A percentile compares a stretch with the other conserved stretches of the same genome.
Evolutionary conservation across 2,113 vertebrate genomes (phyloP).

Genomic region (Tylochromis polylepis): DNA sequence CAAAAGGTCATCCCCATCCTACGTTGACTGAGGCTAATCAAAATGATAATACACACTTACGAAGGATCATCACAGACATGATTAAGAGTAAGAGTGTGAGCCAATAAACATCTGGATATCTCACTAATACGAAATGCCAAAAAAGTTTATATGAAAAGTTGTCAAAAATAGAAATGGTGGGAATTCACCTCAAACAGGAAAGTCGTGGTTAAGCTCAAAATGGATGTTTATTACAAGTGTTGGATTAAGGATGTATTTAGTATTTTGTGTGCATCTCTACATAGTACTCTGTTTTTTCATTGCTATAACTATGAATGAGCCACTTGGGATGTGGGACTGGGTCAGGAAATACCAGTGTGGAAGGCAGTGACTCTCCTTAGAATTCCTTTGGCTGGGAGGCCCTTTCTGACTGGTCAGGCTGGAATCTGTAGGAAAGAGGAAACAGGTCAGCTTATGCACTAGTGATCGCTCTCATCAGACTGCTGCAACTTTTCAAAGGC

Average conservation of each 20-base stretch:
- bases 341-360: slow-evolving; percentile 66
- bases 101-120: background rate
- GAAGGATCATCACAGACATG: background rate
- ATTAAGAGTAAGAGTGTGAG: background rate
- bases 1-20: background rate
- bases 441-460: slow-evolving; percentile 46
- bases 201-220: background rate
- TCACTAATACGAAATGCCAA: background rate
- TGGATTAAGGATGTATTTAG: slow-evolving; percentile 6
- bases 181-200: background rate
- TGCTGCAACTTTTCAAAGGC: slow-evolving; percentile 34
- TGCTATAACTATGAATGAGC: slow-evolving; percentile 39
- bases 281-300: slow-evolving; percentile 15
- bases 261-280: background rate
- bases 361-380: slow-evolving; percentile 46
- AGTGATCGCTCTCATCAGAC: slow-evolving; percentile 46
- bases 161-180: background rate
- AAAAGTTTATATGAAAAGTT: background rate
- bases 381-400: slow-evolving; percentile 56
- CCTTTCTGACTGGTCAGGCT: slow-evolving; percentile 18
- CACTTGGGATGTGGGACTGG: slow-evolving; percentile 49
- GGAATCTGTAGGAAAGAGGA: slow-evolving; percentile 56
- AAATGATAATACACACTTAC: background rate
- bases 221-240: background rate
- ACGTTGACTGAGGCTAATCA: background rate